phyloP scores from a whole-genome alignment of 30 jellyfish, hydroid and myxozoan genomes.

The Chironex yamaguchii region DNA sequence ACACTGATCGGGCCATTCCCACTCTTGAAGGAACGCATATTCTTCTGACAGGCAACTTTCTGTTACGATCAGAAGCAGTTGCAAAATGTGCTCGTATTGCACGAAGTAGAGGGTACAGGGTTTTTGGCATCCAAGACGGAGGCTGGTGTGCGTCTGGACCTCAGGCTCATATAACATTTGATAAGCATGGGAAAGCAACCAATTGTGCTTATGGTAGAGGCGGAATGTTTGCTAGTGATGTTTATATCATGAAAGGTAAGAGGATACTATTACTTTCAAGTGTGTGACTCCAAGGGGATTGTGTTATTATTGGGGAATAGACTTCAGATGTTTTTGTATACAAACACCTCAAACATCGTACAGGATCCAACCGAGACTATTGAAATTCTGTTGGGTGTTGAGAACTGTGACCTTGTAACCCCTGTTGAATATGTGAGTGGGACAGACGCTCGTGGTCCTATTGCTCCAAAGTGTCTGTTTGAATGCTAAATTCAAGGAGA shows the following conservation, averaged over 20 bases:
- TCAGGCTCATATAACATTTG: slow-evolving; percentile 57
- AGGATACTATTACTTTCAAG: too few relatives aligned
- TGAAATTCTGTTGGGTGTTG: too few relatives aligned
- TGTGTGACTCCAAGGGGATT: too few relatives aligned
- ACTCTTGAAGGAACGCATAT: slow-evolving; percentile 80
- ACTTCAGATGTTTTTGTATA: too few relatives aligned
- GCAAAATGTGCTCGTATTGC: slow-evolving; percentile 84
- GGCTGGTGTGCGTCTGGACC: slow-evolving; percentile 92
- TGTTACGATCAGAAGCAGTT: slow-evolving; percentile 82
- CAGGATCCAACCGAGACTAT: too few relatives aligned
- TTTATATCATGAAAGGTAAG: slow-evolving; percentile 79
- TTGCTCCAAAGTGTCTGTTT: too few relatives aligned
- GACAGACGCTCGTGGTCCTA: too few relatives aligned
- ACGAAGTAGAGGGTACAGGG: slow-evolving; percentile 52
- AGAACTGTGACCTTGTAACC: too few relatives aligned
- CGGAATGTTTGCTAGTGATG: slow-evolving; percentile 86
- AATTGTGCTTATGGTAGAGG: slow-evolving; percentile 90
- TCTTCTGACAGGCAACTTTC: slow-evolving; percentile 78
- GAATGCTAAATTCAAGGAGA: too few relatives aligned
- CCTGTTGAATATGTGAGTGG: too few relatives aligned
- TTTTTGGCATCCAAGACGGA: slow-evolving; percentile 95
- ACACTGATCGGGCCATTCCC: slow-evolving; percentile 51
- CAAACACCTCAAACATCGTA: too few relatives aligned
- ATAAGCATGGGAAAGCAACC: slow-evolving; percentile 73
- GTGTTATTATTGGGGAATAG: too few relatives aligned